These are phyloP conservation scores for Drosophila kurseongensis DNA, from an alignment of 1,140 invertebrate genomes.

Conservation along the genomic window DNA sequence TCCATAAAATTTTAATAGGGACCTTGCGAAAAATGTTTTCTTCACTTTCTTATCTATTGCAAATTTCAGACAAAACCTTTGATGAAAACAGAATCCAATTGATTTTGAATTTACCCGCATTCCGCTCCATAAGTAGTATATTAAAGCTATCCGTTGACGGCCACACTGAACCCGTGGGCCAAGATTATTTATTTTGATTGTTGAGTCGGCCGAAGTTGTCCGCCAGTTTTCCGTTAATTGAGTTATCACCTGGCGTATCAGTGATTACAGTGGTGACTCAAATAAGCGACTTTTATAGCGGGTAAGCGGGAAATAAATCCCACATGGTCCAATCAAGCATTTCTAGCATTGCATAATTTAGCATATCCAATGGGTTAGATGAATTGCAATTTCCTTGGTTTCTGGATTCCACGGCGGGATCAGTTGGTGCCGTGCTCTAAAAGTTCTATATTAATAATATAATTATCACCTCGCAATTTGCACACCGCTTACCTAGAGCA, in stretches of 20 bases:
- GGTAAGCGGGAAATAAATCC: neutral
- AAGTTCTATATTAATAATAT: neutral
- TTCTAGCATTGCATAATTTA: constrained; percentile 46
- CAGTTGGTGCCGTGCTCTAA: constrained; percentile 18
- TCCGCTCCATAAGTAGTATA: neutral
- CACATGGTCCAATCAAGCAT: neutral
- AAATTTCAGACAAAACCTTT: too few relatives aligned
- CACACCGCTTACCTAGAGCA: constrained; percentile 7
- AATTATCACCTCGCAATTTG: constrained; percentile 5
- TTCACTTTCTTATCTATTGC: too few relatives aligned
- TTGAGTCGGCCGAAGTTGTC: neutral
- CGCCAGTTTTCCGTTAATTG: constrained; percentile 11
- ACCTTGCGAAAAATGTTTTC: too few relatives aligned
- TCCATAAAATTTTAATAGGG: neutral
- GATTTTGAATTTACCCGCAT: neutral
- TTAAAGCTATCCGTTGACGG: neutral
- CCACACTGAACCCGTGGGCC: neutral
- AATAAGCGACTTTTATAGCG: neutral
- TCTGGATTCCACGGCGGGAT: neutral
- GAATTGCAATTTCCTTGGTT: constrained; percentile 37
- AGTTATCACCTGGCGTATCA: neutral
- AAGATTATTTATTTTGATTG: constrained; percentile 7
- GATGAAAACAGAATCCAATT: neutral
- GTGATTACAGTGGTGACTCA: neutral
- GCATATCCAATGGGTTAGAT: constrained; percentile 39